These are phyloP conservation scores for Coreoperca whiteheadi DNA, from an alignment of 2,113 vertebrate genomes.

Conservation along the genomic window DNA sequence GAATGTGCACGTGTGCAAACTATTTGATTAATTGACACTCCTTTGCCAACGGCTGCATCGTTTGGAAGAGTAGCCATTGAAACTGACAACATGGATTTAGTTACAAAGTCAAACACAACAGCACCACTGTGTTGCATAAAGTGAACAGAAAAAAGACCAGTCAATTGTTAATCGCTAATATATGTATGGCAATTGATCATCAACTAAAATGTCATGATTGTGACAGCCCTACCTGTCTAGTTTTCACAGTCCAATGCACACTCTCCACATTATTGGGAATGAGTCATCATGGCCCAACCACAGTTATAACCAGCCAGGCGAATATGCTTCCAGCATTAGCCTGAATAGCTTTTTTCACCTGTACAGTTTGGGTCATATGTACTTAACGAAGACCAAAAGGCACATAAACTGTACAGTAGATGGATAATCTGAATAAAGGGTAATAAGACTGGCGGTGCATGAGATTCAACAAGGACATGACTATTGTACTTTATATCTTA, in stretches of 20 bases:
- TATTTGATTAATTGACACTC: too few relatives aligned
- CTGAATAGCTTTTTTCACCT: neutral
- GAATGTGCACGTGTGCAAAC: too few relatives aligned
- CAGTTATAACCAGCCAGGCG: neutral
- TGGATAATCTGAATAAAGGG: neutral
- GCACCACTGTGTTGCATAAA: too few relatives aligned
- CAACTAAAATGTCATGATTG: too few relatives aligned
- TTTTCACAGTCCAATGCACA: slow-evolving; percentile 23
- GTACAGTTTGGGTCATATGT: neutral
- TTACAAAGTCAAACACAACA: too few relatives aligned
- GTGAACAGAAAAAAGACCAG: too few relatives aligned
- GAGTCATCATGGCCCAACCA: slow-evolving; percentile 16
- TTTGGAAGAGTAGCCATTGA: too few relatives aligned
- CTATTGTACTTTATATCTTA: neutral
- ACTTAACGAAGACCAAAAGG: neutral
- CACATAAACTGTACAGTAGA: neutral
- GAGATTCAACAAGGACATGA: neutral
- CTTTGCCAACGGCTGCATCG: too few relatives aligned
- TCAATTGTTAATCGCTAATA: too few relatives aligned
- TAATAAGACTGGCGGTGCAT: neutral
- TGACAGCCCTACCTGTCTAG: neutral
- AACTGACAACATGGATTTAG: too few relatives aligned
- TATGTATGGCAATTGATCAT: too few relatives aligned
- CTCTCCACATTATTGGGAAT: slow-evolving; percentile 9
- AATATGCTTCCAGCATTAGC: neutral